A percentile compares a stretch with the other conserved stretches of the same genome.
phyloP scores from a whole-genome alignment of 2,797 vertebrate species.

The Artibeus jamaicensis region DNA sequence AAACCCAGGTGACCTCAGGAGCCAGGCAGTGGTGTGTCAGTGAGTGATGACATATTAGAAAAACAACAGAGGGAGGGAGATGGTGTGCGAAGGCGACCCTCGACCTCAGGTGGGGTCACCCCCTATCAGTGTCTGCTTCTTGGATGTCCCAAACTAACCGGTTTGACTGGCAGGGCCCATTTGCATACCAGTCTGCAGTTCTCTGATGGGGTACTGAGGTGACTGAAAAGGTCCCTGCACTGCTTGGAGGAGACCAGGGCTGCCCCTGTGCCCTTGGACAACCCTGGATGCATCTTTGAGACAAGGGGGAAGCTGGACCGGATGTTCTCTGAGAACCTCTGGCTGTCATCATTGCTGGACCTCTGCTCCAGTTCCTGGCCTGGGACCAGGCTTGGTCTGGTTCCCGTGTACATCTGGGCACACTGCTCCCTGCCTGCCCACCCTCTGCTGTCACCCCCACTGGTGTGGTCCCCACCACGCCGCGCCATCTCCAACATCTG shows the following conservation, averaged over 20 bases:
- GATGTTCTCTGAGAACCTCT: no score
- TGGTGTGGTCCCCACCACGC: accelerated
- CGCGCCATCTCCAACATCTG: accelerated
- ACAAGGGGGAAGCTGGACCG: not conserved
- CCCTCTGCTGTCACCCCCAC: no score
- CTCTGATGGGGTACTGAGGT: accelerated
- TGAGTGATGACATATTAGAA: accelerated
- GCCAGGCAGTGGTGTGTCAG: not conserved
- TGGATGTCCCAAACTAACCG: accelerated
- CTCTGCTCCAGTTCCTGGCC: not conserved
- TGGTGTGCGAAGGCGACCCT: accelerated
- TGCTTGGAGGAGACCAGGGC: accelerated
- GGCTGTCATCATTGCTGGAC: accelerated
- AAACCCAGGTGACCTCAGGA: not conserved
- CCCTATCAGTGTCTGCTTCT: not conserved
- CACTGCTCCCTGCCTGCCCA: accelerated
- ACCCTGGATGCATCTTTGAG: accelerated
- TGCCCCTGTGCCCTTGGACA: not conserved
- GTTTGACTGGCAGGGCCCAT: accelerated
- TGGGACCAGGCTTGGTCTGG: not conserved
- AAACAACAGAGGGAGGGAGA: accelerated
- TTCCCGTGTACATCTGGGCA: accelerated
- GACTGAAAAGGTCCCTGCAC: not conserved
- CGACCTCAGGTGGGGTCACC: not conserved
- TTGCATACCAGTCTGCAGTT: not conserved